phyloP scores from a whole-genome alignment of 2,888 invertebrate species.

The Cephus nigrinus region DNA sequence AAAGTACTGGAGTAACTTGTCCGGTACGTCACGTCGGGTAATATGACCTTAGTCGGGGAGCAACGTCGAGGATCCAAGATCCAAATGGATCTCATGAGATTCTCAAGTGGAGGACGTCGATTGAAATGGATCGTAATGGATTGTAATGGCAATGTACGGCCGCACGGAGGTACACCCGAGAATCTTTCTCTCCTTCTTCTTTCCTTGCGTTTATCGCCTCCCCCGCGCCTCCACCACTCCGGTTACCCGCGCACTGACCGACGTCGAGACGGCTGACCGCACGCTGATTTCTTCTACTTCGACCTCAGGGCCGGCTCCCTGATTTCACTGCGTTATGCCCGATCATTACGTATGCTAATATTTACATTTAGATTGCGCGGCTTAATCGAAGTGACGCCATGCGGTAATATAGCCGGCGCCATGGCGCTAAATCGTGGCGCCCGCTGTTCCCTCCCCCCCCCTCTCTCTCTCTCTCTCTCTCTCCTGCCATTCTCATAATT shows the following conservation, averaged over 20 bases:
- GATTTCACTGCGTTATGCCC: conserved; percentile 38
- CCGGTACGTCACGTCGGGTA: not conserved
- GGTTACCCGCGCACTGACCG: not conserved
- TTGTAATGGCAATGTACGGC: not conserved
- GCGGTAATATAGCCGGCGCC: conserved; percentile 63
- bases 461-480: not conserved
- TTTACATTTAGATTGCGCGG: conserved; percentile 64
- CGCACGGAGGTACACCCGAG: not conserved
- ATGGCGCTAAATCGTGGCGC: conserved; percentile 57
- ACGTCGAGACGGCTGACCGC: not conserved
- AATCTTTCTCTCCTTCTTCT: conserved; percentile 6
- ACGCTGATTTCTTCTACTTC: not conserved
- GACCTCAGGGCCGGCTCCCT: not conserved
- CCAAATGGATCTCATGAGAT: not conserved
- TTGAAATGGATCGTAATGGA: not conserved
- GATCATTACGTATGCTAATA: conserved; percentile 63
- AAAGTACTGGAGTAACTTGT: not conserved
- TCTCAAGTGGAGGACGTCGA: not conserved
- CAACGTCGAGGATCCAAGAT: not conserved
- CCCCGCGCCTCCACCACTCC: not conserved
- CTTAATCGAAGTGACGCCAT: conserved; percentile 65
- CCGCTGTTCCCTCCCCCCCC: conserved; percentile 26
- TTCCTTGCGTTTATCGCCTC: conserved; percentile 16
- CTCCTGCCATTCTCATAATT: not conserved
- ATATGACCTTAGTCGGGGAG: not conserved